Percentiles rank a stretch among this genome's conserved stretches.
These are phyloP conservation scores for Parazoanthus swiftii DNA, from an alignment of 92 coral and sea anemone genomes.

Conservation along the genomic window DNA sequence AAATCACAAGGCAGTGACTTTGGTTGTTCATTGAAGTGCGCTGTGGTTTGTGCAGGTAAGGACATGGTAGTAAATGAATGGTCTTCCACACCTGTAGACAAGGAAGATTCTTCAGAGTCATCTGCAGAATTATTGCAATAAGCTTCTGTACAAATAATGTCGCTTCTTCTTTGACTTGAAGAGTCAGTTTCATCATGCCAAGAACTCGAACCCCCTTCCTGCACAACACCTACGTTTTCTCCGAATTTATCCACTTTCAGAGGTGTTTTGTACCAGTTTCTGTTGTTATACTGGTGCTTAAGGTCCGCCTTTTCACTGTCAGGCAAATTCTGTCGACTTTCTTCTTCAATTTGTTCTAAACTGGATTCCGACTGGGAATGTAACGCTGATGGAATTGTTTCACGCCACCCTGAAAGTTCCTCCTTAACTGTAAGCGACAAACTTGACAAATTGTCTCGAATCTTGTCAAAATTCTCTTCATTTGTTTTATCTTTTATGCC, in stretches of 20 bases:
- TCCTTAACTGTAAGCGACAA: slow-evolving; percentile 1
- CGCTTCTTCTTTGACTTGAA: background rate
- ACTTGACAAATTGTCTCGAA: background rate
- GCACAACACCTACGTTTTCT: background rate
- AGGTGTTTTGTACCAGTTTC: background rate
- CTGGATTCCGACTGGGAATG: background rate
- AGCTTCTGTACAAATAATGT: background rate
- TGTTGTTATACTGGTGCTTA: background rate
- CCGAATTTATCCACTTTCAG: background rate
- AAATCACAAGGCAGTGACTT: background rate
- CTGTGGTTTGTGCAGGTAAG: background rate
- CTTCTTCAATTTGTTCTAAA: background rate
- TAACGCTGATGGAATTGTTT: background rate
- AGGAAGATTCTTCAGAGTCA: background rate
- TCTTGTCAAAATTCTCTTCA: background rate
- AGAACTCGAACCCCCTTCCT: background rate
- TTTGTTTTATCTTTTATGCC: background rate
- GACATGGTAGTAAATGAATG: background rate
- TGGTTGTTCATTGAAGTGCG: background rate
- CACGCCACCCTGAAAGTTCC: background rate
- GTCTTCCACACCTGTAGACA: background rate
- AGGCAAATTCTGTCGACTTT: background rate
- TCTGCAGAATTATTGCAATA: background rate
- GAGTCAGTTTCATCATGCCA: background rate
- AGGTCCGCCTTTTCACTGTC: background rate